Conservation (phyloP, 2,797 vertebrate genomes). For the Diceros bicornis region DNA sequence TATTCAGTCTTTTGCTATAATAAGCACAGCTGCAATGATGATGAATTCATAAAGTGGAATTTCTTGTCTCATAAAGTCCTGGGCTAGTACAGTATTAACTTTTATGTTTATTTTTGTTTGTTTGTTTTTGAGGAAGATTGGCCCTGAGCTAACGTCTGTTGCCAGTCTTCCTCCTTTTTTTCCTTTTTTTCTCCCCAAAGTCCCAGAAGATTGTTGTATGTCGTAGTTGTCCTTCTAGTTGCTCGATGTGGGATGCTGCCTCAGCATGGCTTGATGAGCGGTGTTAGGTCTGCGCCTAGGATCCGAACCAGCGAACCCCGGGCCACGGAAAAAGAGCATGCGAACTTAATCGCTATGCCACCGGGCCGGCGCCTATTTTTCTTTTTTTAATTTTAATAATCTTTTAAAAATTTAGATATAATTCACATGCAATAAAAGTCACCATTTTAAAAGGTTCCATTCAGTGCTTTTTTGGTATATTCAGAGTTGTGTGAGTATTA, state of each 20-base stretch:
- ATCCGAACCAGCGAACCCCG: too few relatives aligned
- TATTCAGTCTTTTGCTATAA: not conserved
- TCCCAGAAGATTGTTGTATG: too few relatives aligned
- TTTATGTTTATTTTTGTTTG: not conserved
- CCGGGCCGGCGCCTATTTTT: not conserved
- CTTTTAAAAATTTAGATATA: not conserved
- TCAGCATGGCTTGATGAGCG: too few relatives aligned
- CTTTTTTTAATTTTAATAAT: slow-evolving; percentile 23
- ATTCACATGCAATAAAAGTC: not conserved
- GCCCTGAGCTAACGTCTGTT: too few relatives aligned
- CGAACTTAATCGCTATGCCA: too few relatives aligned
- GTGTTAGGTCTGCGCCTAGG: too few relatives aligned
- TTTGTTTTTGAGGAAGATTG: too few relatives aligned
- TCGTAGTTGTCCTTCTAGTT: too few relatives aligned
- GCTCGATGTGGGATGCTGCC: too few relatives aligned
- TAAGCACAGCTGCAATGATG: not conserved
- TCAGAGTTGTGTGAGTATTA: not conserved
- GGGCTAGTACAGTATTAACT: not conserved
- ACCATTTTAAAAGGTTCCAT: not conserved
- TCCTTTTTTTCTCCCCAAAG: too few relatives aligned
- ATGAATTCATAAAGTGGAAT: slow-evolving; percentile 8
- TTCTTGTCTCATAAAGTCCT: not conserved
- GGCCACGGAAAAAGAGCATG: too few relatives aligned
- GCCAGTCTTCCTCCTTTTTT: too few relatives aligned
- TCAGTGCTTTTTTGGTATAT: not conserved